phyloP scores from a whole-genome alignment of 2,888 invertebrate genomes.

The Scaptomyza cyrtandrae region DNA sequence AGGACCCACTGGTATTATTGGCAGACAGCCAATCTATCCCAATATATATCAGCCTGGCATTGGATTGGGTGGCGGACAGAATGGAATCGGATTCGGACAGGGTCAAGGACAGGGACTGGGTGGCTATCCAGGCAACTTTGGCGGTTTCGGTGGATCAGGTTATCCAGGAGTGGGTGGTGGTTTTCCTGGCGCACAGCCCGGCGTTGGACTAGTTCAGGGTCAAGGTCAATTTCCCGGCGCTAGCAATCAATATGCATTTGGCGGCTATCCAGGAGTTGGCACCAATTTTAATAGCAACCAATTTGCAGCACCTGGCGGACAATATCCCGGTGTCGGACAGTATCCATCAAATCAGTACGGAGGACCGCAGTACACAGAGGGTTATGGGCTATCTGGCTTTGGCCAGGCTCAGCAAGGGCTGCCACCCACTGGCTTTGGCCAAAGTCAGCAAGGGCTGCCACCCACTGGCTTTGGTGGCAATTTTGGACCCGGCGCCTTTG shows the following conservation, averaged over 20 bases:
- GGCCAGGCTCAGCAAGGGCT: slow-evolving; percentile 56
- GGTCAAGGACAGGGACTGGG: not conserved
- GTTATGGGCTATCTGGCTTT: slow-evolving; percentile 68
- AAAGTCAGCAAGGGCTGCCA: slow-evolving; percentile 47
- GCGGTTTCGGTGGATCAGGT: slow-evolving; percentile 8
- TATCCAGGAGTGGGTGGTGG: slow-evolving; percentile 40
- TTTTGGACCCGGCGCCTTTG: slow-evolving; percentile 38
- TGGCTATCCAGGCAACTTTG: slow-evolving; percentile 11
- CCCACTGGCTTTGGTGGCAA: slow-evolving; percentile 46
- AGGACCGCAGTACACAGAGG: slow-evolving; percentile 73
- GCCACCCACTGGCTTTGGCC: slow-evolving; percentile 42
- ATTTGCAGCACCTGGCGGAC: slow-evolving; percentile 43
- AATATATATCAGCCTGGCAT: slow-evolving; percentile 54
- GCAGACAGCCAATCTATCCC: slow-evolving; percentile 61
- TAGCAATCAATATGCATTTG: slow-evolving; percentile 40
- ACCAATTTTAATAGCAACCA: slow-evolving; percentile 43
- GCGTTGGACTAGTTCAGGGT: slow-evolving; percentile 26
- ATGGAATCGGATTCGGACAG: slow-evolving; percentile 45
- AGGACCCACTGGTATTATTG: slow-evolving; percentile 85
- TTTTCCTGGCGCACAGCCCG: slow-evolving; percentile 28
- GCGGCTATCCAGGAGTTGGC: slow-evolving; percentile 42
- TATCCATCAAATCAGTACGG: slow-evolving; percentile 50
- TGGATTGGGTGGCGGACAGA: slow-evolving; percentile 61
- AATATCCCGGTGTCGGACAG: slow-evolving; percentile 62
- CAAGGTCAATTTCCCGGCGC: slow-evolving; percentile 38